Conservation (phyloP, 2,888 invertebrate species). For the Argyresthia goedartella region DNA sequence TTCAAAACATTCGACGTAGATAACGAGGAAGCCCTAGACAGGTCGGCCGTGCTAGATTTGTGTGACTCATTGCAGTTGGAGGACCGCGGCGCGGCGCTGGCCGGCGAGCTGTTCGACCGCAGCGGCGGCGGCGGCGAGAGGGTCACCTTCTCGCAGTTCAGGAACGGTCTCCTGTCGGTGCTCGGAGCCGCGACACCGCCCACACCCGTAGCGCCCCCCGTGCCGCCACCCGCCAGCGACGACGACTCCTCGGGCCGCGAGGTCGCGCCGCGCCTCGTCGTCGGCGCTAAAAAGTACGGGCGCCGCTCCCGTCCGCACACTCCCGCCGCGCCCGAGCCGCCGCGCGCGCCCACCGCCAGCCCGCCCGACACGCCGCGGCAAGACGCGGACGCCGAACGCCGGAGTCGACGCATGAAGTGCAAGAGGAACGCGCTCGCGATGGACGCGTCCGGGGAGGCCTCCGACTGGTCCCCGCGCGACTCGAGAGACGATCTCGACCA, state of each 20-base stretch:
- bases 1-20: slow-evolving; percentile 84
- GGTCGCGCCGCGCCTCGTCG: slow-evolving; percentile 79
- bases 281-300: slow-evolving; percentile 83
- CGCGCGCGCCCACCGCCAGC: slow-evolving; percentile 37
- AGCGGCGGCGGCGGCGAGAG: slow-evolving; percentile 57
- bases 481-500: slow-evolving; percentile 31
- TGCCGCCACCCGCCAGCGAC: slow-evolving; percentile 34
- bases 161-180: slow-evolving; percentile 79
- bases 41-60: slow-evolving; percentile 74
- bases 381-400: slow-evolving; percentile 22
- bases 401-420: slow-evolving; percentile 31
- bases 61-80: slow-evolving; percentile 85
- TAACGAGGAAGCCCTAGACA: slow-evolving; percentile 77
- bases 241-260: slow-evolving; percentile 76
- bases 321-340: slow-evolving; percentile 14
- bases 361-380: too few relatives aligned
- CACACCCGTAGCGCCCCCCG: slow-evolving; percentile 19
- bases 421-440: slow-evolving; percentile 42
- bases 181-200: slow-evolving; percentile 58
- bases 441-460: too few relatives aligned
- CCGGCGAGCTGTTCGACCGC: slow-evolving; percentile 69
- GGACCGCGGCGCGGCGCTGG: slow-evolving; percentile 75
- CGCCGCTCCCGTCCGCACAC: slow-evolving; percentile 76
- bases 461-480: slow-evolving; percentile 50
- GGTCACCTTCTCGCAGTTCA: slow-evolving; percentile 80